These are phyloP conservation scores for Hydraecia micacea DNA, from an alignment of 2,888 invertebrate genomes.

Conservation along the genomic window DNA sequence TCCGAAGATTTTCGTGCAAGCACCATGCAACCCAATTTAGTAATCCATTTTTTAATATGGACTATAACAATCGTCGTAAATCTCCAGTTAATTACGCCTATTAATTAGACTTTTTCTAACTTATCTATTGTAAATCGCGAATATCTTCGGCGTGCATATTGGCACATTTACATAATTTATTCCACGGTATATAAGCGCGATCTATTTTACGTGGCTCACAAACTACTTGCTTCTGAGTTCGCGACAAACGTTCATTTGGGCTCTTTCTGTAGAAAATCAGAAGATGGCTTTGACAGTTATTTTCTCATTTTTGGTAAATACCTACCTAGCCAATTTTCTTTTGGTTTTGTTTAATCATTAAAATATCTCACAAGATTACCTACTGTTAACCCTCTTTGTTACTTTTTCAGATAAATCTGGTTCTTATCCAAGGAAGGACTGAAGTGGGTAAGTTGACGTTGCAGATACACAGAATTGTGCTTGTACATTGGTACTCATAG, in stretches of 20 bases:
- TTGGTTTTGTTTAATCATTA: background rate
- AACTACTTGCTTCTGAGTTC: conserved; percentile 53
- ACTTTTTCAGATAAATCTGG: conserved; percentile 57
- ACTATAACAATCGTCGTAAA: background rate
- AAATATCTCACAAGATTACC: background rate
- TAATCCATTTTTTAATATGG: background rate
- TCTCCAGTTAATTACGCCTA: conserved; percentile 8
- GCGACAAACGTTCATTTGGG: conserved; percentile 44
- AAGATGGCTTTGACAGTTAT: conserved; percentile 49
- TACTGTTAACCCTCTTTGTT: background rate
- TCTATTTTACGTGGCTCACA: conserved; percentile 50
- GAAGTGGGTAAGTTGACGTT: conserved; percentile 63
- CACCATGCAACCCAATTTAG: background rate
- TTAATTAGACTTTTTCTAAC: conserved; percentile 17
- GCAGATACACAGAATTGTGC: background rate
- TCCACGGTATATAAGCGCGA: conserved; percentile 66
- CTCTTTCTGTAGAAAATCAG: conserved; percentile 27
- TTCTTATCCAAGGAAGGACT: conserved; percentile 50
- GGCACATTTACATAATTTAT: conserved; percentile 59
- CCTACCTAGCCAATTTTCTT: background rate
- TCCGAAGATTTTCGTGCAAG: background rate
- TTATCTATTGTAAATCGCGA: conserved; percentile 31
- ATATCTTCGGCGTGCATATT: conserved; percentile 54
- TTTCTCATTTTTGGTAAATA: conserved; percentile 54
- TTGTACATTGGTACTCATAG: no score